Base-by-base conservation (phyloP, 2,797 vertebrate genomes). In the Oceanodroma leucorhoa region DNA sequence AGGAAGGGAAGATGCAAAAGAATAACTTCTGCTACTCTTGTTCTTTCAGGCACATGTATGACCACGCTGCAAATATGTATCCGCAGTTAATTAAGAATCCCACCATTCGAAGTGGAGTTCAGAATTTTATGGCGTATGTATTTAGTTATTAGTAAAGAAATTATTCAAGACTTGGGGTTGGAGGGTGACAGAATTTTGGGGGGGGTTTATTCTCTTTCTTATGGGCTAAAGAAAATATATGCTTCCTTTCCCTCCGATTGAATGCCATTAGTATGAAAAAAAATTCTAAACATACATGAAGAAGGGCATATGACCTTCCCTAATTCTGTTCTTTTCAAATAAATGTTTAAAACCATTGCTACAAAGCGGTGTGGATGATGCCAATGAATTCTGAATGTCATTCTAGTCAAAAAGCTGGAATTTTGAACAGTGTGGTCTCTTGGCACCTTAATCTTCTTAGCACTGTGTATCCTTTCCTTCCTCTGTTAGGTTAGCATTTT, bases 51-150 rank as follows among this genome's bases (percentile, higher is more conserved):
- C 98, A 98, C 83, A 99, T 99, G 97, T 97, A 97, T 91, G 98
- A 99, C 95, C 98, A 99, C 97, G 98, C 98, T 97, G 92, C 94
- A 96, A 99, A 99, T 97, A 98, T 99, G 98, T 99, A 98, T 90
- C 99, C 99, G 1, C 98, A 99, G 97, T 94, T 99, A 89, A 99
- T 99, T 96, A 94, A 93, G 20, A 89, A 97, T 32, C 95, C 96
- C 6, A 32, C 93, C 41, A 27, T 98, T 50, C 80, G 98, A 45
- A 82, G 61, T 14, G 97, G 95, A 32, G 98, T 99, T 76, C 96
- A 98, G 95, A 89, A 89, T 84, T 99, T 99, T 95, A 98, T 99
- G 96, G 57, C 17, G 99, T 99, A 97, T 95, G 99, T 98, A 97
- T 86, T 95, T 70, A 36, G 55, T 77, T 87, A 36, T 50, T 75